phyloP scores from a whole-genome alignment of 2,888 invertebrate species.

The Cinara cedri region DNA sequence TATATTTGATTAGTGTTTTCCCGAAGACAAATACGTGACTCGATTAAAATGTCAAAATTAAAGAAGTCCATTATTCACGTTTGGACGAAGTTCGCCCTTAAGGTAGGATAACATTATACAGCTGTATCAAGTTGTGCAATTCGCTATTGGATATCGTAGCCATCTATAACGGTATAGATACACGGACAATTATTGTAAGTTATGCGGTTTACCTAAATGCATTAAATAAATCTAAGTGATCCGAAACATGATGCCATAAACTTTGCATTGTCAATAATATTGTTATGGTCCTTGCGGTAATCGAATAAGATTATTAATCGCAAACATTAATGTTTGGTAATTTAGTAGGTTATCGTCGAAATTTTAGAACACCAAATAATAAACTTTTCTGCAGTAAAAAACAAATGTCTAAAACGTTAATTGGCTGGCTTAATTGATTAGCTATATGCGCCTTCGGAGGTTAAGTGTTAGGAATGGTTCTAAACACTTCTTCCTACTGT shows the following conservation, averaged over 20 bases:
- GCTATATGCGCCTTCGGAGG: too few relatives aligned
- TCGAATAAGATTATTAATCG: slow-evolving; percentile 22
- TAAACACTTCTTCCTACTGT: too few relatives aligned
- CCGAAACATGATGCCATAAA: slow-evolving; percentile 31
- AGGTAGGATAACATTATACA: slow-evolving; percentile 9
- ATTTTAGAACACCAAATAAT: neutral
- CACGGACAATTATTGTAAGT: slow-evolving; percentile 14
- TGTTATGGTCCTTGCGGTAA: neutral
- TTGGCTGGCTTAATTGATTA: too few relatives aligned
- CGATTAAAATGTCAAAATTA: slow-evolving; percentile 56
- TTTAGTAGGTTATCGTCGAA: too few relatives aligned
- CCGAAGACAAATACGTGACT: slow-evolving; percentile 56
- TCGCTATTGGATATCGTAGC: slow-evolving; percentile 18
- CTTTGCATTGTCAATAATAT: slow-evolving; percentile 5
- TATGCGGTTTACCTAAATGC: slow-evolving; percentile 16
- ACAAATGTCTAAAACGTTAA: too few relatives aligned
- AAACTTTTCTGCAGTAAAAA: neutral
- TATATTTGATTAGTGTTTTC: slow-evolving; percentile 53
- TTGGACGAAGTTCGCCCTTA: slow-evolving; percentile 16
- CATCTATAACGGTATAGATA: neutral
- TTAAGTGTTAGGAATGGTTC: too few relatives aligned
- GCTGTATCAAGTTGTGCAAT: slow-evolving; percentile 25
- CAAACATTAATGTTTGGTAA: neutral
- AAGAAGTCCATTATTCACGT: slow-evolving; percentile 54
- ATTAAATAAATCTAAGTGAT: slow-evolving; percentile 42